phyloP scores from a whole-genome alignment of 2,888 invertebrate genomes.

The Stomorhina lunata region DNA sequence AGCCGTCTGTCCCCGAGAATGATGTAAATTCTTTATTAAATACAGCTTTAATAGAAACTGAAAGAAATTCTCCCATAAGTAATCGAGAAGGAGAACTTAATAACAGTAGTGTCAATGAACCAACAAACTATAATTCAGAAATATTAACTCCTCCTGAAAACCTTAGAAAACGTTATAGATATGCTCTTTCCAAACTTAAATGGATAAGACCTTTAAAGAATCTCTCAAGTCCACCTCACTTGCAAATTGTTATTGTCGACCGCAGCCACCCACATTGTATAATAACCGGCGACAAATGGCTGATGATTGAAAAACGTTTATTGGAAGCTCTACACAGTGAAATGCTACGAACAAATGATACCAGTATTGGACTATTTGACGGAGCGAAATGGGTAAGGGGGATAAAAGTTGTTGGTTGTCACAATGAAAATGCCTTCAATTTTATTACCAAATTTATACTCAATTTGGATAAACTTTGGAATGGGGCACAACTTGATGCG shows the following conservation, averaged over 20 bases:
- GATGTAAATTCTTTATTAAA: too few species aligned
- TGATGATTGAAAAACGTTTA: constrained; percentile 46
- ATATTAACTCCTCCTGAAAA: not conserved
- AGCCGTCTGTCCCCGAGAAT: too few species aligned
- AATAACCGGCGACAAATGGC: constrained; percentile 36
- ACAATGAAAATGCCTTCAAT: constrained; percentile 30
- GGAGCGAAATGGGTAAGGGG: constrained; percentile 46
- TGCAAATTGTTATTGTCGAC: constrained; percentile 50
- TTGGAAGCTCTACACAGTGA: constrained; percentile 32
- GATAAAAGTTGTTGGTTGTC: constrained; percentile 44
- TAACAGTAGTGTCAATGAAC: not conserved
- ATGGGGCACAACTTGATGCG: constrained; percentile 35
- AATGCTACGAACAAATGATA: constrained; percentile 30
- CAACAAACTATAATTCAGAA: not conserved
- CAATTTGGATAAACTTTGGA: constrained; percentile 12
- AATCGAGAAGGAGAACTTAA: not conserved
- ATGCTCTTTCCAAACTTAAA: constrained; percentile 36
- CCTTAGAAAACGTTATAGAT: not conserved
- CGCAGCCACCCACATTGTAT: constrained; percentile 26
- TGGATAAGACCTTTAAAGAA: constrained; percentile 32
- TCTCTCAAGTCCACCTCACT: constrained; percentile 26
- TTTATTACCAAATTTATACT: constrained; percentile 39
- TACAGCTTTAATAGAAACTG: not conserved
- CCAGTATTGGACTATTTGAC: constrained; percentile 37
- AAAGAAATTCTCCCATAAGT: not conserved